phyloP scores from a whole-genome alignment of 2,113 vertebrate species.

The Dascyllus trimaculatus region DNA sequence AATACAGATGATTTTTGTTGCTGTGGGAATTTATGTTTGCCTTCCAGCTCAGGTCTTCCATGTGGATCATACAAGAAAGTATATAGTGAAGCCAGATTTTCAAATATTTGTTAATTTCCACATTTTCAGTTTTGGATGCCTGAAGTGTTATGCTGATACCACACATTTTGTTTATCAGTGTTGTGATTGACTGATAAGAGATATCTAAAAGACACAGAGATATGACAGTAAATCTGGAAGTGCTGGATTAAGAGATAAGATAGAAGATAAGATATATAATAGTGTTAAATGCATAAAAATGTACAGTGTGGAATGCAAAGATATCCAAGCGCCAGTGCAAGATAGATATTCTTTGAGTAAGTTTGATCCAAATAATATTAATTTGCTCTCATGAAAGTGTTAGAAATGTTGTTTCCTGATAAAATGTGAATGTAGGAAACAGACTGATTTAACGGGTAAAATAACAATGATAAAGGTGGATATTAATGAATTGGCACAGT shows the following conservation, averaged over 20 bases:
- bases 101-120: background rate
- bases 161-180: background rate
- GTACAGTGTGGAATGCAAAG: background rate
- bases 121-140: background rate
- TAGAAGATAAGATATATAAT: background rate
- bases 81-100: background rate
- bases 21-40: background rate
- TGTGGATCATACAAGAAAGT: background rate
- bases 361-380: background rate
- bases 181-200: background rate
- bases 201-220: background rate
- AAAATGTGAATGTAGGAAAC: background rate
- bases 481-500: slow-evolving; percentile 8
- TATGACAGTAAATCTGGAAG: background rate
- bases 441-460: slow-evolving; percentile 6
- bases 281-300: slow-evolving; percentile 3
- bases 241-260: background rate
- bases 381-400: background rate
- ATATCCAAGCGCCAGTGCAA: background rate
- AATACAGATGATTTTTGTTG: background rate
- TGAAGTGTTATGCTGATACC: background rate
- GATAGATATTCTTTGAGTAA: background rate
- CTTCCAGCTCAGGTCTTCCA: background rate
- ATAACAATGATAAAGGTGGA: background rate
- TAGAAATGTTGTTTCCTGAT: background rate